These are phyloP conservation scores for Spheniscus humboldti DNA, from an alignment of 2,797 vertebrate genomes.

Conservation along the genomic window DNA sequence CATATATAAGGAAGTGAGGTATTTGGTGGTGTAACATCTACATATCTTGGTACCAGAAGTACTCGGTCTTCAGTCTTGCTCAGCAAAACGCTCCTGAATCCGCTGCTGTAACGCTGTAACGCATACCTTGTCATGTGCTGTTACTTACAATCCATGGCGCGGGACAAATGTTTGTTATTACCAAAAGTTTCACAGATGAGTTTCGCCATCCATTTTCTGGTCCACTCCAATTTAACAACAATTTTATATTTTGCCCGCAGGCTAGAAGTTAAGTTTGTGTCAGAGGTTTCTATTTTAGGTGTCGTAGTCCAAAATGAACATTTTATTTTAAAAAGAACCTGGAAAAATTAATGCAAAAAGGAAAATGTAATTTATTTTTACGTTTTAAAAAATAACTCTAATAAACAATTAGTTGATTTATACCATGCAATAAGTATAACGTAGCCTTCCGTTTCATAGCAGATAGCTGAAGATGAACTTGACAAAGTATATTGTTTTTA, in stretches of 20 bases:
- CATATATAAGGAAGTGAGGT: not conserved
- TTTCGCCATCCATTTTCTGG: constrained; percentile 49
- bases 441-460: not conserved
- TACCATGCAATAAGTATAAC: not conserved
- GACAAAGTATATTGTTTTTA: not conserved
- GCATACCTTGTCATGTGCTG: not conserved
- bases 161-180: constrained; percentile 46
- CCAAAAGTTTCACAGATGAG: not conserved
- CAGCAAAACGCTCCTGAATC: not conserved
- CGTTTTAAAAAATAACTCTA: not conserved
- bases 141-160: not conserved
- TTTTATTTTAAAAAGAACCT: constrained; percentile 53
- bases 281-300: constrained; percentile 55
- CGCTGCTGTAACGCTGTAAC: not conserved
- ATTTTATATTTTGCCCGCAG: constrained; percentile 46
- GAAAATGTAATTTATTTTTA: constrained; percentile 20
- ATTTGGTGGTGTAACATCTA: not conserved
- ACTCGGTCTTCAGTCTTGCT: not conserved
- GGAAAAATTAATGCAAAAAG: constrained; percentile 25
- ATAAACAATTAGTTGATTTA: not conserved
- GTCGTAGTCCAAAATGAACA: not conserved
- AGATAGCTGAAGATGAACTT: not conserved
- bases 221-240: constrained; percentile 53
- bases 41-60: not conserved
- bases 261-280: constrained; percentile 24